phyloP scores from a whole-genome alignment of 2,888 invertebrate genomes.

The Ischnus inquisitorius region DNA sequence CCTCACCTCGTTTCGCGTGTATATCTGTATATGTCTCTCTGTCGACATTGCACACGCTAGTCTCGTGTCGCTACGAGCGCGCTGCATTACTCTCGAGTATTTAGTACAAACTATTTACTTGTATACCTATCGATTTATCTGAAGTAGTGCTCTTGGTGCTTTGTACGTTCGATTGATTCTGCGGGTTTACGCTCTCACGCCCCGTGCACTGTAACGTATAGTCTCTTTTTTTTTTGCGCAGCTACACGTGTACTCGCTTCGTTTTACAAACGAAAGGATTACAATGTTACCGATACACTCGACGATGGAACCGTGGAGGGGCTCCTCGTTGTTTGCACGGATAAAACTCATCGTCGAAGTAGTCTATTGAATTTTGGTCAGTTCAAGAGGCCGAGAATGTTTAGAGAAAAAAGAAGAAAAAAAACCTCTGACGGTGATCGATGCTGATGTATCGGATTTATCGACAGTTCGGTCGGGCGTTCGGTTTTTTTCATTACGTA shows the following conservation, averaged over 20 bases:
- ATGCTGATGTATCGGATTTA: background rate
- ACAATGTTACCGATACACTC: background rate
- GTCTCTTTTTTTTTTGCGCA: background rate
- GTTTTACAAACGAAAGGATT: slow-evolving; percentile 34
- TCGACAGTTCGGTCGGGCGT: background rate
- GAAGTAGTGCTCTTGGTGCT: slow-evolving; percentile 4
- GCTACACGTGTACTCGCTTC: background rate
- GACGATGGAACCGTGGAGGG: too few relatives aligned
- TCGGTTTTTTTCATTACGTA: background rate
- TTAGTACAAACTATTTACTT: slow-evolving; percentile 51
- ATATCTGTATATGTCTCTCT: slow-evolving; percentile 20
- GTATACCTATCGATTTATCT: slow-evolving; percentile 53
- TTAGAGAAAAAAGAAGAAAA: background rate
- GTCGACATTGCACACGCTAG: background rate
- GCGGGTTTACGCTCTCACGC: background rate
- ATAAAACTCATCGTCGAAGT: too few relatives aligned
- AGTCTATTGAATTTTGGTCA: too few relatives aligned
- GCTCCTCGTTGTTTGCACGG: too few relatives aligned
- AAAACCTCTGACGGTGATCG: background rate
- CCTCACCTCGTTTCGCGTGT: background rate
- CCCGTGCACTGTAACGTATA: background rate
- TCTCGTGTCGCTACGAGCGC: background rate
- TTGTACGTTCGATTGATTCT: background rate
- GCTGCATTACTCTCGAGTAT: slow-evolving; percentile 33
- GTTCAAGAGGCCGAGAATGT: too few relatives aligned